phyloP scores from a whole-genome alignment of 2,113 vertebrate species.

The Sander lucioperca region DNA sequence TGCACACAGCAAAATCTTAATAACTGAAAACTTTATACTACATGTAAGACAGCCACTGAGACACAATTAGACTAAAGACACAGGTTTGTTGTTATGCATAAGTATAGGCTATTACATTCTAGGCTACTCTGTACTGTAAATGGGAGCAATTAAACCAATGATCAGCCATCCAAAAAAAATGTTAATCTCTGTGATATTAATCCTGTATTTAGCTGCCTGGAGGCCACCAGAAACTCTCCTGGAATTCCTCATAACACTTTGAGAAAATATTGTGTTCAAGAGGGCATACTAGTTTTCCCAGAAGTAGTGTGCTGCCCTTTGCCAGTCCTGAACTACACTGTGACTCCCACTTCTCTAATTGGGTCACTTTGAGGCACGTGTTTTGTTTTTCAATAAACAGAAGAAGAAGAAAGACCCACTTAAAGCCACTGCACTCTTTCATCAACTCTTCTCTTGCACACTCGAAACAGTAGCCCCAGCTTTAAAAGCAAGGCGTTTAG shows the following conservation, averaged over 20 bases:
- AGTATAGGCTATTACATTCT: constrained; percentile 25
- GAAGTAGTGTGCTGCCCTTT: constrained; percentile 3
- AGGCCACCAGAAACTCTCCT: background rate
- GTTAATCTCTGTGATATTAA: background rate
- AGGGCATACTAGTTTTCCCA: constrained; percentile 20
- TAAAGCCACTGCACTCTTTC: constrained; percentile 46
- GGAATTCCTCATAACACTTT: background rate
- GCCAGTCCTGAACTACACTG: background rate
- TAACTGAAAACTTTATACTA: background rate
- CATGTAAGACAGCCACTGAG: background rate
- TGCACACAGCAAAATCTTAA: background rate
- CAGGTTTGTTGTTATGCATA: constrained; percentile 33
- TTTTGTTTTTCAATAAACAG: constrained; percentile 76
- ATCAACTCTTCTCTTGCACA: constrained; percentile 25
- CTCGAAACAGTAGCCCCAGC: constrained; percentile 10
- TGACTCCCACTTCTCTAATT: constrained; percentile 53
- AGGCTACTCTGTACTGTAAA: background rate
- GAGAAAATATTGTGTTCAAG: background rate
- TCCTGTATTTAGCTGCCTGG: background rate
- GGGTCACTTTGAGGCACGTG: constrained; percentile 65
- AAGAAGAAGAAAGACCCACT: constrained; percentile 59
- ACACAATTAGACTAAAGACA: background rate
- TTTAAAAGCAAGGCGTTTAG: constrained; percentile 8
- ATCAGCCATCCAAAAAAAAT: constrained; percentile 10
- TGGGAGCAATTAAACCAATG: constrained; percentile 7